Conservation (phyloP, 2,888 invertebrate genomes). For the Folsomia candida region DNA sequence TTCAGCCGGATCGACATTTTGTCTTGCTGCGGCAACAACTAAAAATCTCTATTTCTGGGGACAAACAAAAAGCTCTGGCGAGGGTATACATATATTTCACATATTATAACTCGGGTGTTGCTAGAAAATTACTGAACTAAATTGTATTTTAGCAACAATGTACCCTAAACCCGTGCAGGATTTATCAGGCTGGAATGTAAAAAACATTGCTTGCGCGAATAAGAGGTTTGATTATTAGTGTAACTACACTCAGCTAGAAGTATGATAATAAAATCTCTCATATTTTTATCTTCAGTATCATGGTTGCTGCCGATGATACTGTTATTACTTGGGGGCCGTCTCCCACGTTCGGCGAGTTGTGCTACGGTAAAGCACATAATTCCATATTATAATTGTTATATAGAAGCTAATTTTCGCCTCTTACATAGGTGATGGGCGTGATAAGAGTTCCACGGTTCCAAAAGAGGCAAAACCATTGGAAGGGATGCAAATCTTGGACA, state of each 20-base stretch:
- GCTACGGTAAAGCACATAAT: conserved; percentile 90
- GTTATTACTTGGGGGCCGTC: conserved; percentile 91
- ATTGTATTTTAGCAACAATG: conserved; percentile 62
- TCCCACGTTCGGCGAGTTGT: conserved; percentile 90
- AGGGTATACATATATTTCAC: conserved; percentile 66
- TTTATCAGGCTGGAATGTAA: conserved; percentile 87
- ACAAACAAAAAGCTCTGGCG: conserved; percentile 86
- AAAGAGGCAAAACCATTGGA: conserved; percentile 70
- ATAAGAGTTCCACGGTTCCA: conserved; percentile 81
- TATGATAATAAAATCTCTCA: conserved; percentile 63
- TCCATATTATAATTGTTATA: no score
- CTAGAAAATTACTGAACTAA: no score
- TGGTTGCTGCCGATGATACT: conserved; percentile 85
- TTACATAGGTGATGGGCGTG: no score
- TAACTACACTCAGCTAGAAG: conserved; percentile 60
- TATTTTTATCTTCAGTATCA: conserved; percentile 69
- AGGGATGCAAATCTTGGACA: conserved; percentile 71
- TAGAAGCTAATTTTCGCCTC: no score
- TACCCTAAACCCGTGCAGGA: conserved; percentile 93
- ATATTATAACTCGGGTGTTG: no score
- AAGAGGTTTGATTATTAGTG: conserved; percentile 77
- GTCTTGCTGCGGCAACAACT: conserved; percentile 19
- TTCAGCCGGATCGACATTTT: conserved; percentile 20
- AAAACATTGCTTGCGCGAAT: conserved; percentile 76
- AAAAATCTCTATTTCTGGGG: conserved; percentile 73